Conservation (phyloP, 2,797 vertebrate genomes). For the Scolopax bukidnonensis region DNA sequence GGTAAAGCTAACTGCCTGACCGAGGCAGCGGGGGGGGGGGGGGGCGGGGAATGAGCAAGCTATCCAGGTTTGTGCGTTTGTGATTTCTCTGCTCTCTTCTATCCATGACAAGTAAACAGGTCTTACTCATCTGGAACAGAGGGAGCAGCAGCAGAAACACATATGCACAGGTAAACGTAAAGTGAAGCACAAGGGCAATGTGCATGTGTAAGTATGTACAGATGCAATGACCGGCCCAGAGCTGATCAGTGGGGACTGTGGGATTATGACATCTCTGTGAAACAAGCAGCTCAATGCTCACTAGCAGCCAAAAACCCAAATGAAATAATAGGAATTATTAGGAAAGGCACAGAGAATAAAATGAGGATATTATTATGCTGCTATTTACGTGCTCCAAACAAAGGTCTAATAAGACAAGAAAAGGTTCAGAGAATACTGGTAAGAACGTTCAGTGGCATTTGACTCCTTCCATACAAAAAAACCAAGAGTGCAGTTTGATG, state of each 20-base stretch:
- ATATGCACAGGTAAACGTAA: neutral
- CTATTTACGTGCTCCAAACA: neutral
- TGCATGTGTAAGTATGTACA: neutral
- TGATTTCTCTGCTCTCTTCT: neutral
- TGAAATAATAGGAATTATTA: neutral
- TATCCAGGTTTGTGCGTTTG: accelerated
- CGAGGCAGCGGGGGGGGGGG: too few relatives aligned
- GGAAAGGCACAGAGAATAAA: neutral
- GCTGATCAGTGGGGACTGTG: neutral
- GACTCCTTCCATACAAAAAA: neutral
- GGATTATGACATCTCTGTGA: neutral
- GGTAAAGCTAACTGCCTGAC: neutral
- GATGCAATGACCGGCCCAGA: neutral
- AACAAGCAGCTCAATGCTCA: neutral
- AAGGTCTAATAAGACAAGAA: neutral
- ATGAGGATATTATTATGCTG: neutral
- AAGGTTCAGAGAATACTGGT: neutral
- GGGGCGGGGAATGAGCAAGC: neutral
- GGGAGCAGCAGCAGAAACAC: neutral
- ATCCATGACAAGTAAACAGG: neutral
- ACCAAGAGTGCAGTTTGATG: neutral
- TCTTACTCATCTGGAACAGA: neutral
- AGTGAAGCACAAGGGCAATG: neutral
- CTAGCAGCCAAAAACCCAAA: neutral
- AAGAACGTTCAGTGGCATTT: neutral